These are phyloP conservation scores for Lacerta agilis DNA, from an alignment of 2,797 vertebrate species.

Conservation along the genomic window DNA sequence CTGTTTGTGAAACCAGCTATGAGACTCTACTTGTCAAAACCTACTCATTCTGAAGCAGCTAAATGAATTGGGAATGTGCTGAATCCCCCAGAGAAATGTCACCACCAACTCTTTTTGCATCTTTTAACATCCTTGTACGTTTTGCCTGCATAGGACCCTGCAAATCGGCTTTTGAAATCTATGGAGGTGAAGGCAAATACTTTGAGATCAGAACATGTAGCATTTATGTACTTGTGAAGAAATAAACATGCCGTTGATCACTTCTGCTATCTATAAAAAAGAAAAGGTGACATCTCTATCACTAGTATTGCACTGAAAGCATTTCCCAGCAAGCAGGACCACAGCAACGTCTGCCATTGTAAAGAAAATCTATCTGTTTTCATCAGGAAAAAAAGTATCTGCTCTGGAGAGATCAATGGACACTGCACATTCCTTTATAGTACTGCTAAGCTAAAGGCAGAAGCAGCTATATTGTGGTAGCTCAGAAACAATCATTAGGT, in stretches of 20 bases:
- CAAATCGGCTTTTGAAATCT: neutral
- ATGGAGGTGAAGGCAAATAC: neutral
- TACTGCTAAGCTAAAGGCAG: neutral
- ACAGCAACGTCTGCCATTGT: neutral
- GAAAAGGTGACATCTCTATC: neutral
- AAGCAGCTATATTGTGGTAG: neutral
- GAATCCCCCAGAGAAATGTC: neutral
- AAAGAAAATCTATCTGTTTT: conserved; percentile 12
- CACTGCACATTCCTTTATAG: neutral
- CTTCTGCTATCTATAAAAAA: neutral
- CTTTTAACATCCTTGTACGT: neutral
- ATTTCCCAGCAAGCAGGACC: neutral
- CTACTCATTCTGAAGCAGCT: neutral
- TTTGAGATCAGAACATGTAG: neutral
- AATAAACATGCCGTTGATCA: neutral
- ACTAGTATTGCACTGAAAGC: neutral
- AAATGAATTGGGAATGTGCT: neutral
- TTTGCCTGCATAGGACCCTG: neutral
- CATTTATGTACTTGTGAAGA: neutral
- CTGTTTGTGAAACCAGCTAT: neutral
- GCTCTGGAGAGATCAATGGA: conserved; percentile 1
- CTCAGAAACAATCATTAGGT: neutral
- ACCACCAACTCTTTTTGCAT: neutral
- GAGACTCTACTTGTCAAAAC: neutral
- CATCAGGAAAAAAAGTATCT: neutral